Evolutionary conservation across 2,113 vertebrate genomes (phyloP).

Genomic region (Albula glossodonta): DNA sequence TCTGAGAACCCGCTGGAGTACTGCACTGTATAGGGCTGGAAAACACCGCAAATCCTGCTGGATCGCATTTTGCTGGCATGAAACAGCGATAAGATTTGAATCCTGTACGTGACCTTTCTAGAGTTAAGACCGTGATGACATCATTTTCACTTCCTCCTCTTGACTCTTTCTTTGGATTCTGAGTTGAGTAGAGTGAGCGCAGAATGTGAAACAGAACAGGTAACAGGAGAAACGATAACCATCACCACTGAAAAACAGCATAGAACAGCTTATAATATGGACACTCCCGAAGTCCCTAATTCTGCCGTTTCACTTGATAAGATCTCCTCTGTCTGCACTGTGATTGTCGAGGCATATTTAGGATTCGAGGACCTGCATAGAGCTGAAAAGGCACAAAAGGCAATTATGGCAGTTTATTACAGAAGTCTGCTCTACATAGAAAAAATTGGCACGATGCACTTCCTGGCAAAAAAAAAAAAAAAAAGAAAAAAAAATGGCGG

Average conservation of each 20-base stretch:
- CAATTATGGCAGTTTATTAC: constrained; percentile 28
- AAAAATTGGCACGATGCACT: constrained; percentile 46
- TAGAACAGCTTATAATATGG: neutral
- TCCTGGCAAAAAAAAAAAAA: constrained; percentile 32
- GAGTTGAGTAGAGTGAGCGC: neutral
- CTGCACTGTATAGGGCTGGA: neutral
- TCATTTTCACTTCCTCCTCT: neutral
- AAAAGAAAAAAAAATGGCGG: neutral
- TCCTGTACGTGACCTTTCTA: neutral
- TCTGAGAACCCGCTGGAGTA: constrained; percentile 5
- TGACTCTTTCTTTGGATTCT: neutral
- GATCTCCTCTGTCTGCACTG: neutral
- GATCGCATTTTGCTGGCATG: neutral
- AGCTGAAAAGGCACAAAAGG: constrained; percentile 59
- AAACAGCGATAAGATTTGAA: neutral
- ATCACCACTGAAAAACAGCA: neutral
- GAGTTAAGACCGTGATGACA: neutral
- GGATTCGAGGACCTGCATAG: constrained; percentile 52
- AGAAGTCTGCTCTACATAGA: neutral
- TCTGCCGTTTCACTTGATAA: neutral
- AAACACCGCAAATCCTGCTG: neutral
- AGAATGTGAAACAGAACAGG: neutral
- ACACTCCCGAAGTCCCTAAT: neutral
- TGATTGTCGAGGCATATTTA: constrained; percentile 61
- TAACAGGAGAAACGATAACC: neutral